Evolutionary conservation across 2,113 vertebrate species (phyloP).

Genomic region (Solenodon paradoxus): DNA sequence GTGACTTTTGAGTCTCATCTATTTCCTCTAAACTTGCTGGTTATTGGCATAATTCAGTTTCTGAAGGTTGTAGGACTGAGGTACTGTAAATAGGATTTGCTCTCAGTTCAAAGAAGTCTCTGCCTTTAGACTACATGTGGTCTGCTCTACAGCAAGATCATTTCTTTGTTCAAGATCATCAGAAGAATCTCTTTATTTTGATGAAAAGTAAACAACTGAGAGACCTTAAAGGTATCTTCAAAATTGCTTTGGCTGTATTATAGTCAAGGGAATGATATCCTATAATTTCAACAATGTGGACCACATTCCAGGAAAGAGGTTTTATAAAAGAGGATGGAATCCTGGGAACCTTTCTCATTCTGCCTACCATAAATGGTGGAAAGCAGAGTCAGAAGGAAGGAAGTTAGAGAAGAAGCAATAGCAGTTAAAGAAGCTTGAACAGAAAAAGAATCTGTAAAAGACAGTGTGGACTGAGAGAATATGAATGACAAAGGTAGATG

Average conservation of each 20-base stretch:
- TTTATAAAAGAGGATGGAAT: too few relatives aligned
- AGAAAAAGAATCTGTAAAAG: neutral
- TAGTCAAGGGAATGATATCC: neutral
- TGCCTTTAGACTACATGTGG: too few relatives aligned
- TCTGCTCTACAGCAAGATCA: neutral
- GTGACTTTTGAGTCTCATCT: neutral
- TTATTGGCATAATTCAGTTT: neutral
- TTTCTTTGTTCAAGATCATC: neutral
- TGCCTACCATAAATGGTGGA: neutral
- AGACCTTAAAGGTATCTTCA: neutral
- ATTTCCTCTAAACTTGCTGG: neutral
- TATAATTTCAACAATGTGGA: neutral
- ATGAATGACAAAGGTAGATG: neutral
- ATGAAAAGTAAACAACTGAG: neutral
- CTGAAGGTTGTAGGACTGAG: neutral
- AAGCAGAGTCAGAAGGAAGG: neutral
- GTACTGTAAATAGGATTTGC: accelerated
- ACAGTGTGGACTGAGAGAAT: neutral
- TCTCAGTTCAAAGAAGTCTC: neutral
- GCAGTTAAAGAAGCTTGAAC: neutral
- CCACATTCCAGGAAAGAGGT: neutral
- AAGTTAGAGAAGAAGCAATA: neutral
- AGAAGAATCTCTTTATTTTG: neutral
- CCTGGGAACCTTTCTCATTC: neutral
- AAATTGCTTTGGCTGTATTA: neutral